phyloP scores from a whole-genome alignment of 2,888 invertebrate species.

The Standfussiana lucernea region DNA sequence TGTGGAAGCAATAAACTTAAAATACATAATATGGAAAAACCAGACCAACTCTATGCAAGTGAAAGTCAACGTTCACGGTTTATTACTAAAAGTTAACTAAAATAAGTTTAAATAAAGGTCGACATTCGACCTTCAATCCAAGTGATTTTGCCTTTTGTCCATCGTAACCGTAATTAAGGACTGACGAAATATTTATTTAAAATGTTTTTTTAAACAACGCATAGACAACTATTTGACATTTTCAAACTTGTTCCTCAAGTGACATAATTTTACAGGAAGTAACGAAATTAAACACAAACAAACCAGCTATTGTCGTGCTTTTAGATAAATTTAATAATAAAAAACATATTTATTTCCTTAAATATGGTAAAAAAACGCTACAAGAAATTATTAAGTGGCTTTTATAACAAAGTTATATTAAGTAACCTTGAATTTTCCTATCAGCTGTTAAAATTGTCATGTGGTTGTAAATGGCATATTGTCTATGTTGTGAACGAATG shows the following conservation, averaged over 20 bases:
- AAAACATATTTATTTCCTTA: conserved; percentile 36
- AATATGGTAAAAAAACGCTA: conserved; percentile 39
- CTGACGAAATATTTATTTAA: conserved; percentile 61
- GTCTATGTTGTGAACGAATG: conserved; percentile 40
- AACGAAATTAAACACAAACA: conserved; percentile 51
- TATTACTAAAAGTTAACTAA: conserved; percentile 55
- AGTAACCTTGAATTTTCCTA: conserved; percentile 39
- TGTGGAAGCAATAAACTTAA: conserved; percentile 36
- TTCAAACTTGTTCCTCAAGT: conserved; percentile 57
- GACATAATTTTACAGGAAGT: conserved; percentile 69
- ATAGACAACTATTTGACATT: conserved; percentile 58
- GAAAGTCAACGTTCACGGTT: conserved; percentile 58
- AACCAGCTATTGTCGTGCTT: conserved; percentile 43
- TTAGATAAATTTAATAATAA: conserved; percentile 31
- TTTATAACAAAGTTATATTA: not conserved
- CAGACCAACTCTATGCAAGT: conserved; percentile 39
- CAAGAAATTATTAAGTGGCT: conserved; percentile 23
- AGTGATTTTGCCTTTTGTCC: conserved; percentile 33
- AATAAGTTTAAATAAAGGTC: conserved; percentile 53
- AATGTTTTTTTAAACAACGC: conserved; percentile 30
- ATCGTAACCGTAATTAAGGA: conserved; percentile 42
- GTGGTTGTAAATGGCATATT: conserved; percentile 53
- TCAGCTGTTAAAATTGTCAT: conserved; percentile 56
- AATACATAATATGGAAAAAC: conserved; percentile 36
- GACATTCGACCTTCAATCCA: conserved; percentile 52